Conservation (phyloP, 2,113 vertebrate genomes). For the Solea solea region DNA sequence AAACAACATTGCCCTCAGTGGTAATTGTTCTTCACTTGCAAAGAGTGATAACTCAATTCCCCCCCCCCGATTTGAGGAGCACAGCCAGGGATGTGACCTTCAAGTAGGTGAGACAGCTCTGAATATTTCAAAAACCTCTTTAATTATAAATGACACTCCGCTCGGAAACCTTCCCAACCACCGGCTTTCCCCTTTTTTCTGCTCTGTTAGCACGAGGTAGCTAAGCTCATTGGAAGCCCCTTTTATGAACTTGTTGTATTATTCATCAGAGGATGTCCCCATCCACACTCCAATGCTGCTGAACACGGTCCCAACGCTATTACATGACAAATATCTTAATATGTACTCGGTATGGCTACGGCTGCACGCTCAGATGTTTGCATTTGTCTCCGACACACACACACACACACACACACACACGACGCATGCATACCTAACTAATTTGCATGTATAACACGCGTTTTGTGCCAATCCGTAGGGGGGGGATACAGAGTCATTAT, state of each 20-base stretch:
- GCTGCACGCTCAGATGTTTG: constrained; percentile 12
- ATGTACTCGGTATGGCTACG: constrained; percentile 29
- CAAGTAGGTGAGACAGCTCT: constrained; percentile 87
- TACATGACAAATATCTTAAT: constrained; percentile 64
- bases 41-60: constrained; percentile 78
- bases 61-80: constrained; percentile 78
- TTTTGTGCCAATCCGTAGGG: background rate
- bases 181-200: constrained; percentile 55
- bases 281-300: constrained; percentile 52
- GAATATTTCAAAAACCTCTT: constrained; percentile 92
- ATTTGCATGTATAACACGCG: constrained; percentile 8
- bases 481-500: constrained; percentile 21
- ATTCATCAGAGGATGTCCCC: constrained; percentile 89
- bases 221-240: constrained; percentile 81
- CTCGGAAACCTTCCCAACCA: constrained; percentile 86
- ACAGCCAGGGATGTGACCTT: constrained; percentile 87
- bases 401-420: constrained; percentile 7
- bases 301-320: constrained; percentile 54
- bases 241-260: constrained; percentile 90
- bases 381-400: background rate
- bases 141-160: constrained; percentile 94
- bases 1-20: constrained; percentile 32
- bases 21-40: constrained; percentile 46
- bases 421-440: constrained; percentile 23
- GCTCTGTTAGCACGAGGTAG: constrained; percentile 56